Evolutionary conservation across 2,888 invertebrate species (phyloP).

Genomic region (Pristionchus exspectatus): DNA sequence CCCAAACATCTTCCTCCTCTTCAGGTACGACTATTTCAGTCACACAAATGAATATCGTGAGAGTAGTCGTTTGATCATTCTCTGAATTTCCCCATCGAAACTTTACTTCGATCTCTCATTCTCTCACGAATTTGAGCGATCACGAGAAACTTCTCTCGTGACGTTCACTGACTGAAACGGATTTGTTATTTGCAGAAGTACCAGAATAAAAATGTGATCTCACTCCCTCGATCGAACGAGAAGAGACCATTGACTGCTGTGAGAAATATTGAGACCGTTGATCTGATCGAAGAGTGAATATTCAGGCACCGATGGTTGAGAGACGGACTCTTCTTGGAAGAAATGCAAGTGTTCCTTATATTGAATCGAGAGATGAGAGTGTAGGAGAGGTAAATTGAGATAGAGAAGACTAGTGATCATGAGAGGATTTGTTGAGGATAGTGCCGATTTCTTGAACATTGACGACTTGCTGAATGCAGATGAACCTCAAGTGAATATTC

Average conservation of each 20-base stretch:
- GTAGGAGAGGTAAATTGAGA: background rate
- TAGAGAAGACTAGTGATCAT: too few species aligned
- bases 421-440: background rate
- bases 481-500: background rate
- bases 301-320: constrained; percentile 24
- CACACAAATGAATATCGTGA: background rate
- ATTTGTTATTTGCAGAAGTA: constrained; percentile 7
- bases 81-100: background rate
- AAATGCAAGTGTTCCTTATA: constrained; percentile 39
- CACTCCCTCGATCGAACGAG: background rate
- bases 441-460: constrained; percentile 22
- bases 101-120: background rate
- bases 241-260: constrained; percentile 21
- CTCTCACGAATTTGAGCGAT: background rate
- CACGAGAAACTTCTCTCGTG: background rate
- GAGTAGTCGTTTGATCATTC: constrained; percentile 6
- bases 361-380: background rate
- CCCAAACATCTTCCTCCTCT: constrained; percentile 17
- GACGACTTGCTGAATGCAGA: constrained; percentile 41
- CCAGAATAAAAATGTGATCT: constrained; percentile 31
- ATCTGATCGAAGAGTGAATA: background rate
- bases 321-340: background rate
- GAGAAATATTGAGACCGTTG: background rate
- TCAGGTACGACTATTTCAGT: constrained; percentile 25
- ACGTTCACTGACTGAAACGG: background rate